Conservation (phyloP, 2,797 vertebrate species). For the Helostoma temminkii region DNA sequence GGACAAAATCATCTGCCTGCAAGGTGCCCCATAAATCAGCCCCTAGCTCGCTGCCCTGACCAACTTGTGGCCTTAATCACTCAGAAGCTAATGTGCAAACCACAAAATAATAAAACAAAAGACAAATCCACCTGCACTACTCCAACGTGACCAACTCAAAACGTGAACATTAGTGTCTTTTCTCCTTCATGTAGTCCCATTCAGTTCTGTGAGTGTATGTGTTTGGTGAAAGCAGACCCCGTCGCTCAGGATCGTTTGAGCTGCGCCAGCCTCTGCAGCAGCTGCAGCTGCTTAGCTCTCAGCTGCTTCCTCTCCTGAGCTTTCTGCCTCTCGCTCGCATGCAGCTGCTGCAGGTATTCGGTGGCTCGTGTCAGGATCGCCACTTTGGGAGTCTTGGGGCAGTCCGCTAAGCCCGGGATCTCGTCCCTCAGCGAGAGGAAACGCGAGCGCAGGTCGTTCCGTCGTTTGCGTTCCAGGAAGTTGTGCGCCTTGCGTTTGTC, state of each 20-base stretch:
- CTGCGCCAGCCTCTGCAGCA: slow-evolving; percentile 90
- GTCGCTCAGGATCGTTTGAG: slow-evolving; percentile 86
- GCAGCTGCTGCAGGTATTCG: slow-evolving; percentile 90
- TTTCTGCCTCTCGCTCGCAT: slow-evolving; percentile 87
- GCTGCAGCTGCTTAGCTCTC: slow-evolving; percentile 87
- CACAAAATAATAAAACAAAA: slow-evolving; percentile 60
- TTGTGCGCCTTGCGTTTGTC: slow-evolving; percentile 95
- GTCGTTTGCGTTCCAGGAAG: slow-evolving; percentile 91
- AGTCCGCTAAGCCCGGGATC: slow-evolving; percentile 89
- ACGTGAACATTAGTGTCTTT: slow-evolving; percentile 76
- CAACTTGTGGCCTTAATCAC: slow-evolving; percentile 62
- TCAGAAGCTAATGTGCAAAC: slow-evolving; percentile 85
- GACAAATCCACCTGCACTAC: slow-evolving; percentile 63
- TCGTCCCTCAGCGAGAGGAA: slow-evolving; percentile 92
- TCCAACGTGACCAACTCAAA: slow-evolving; percentile 71
- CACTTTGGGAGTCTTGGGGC: slow-evolving; percentile 93
- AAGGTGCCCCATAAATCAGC: slow-evolving; percentile 46
- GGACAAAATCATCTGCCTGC: slow-evolving; percentile 37
- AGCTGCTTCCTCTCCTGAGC: slow-evolving; percentile 90
- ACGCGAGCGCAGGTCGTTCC: slow-evolving; percentile 92
- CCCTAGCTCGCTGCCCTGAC: slow-evolving; percentile 59
- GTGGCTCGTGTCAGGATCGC: slow-evolving; percentile 92
- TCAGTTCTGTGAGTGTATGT: slow-evolving; percentile 41
- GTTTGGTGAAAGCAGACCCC: slow-evolving; percentile 16
- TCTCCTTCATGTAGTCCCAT: slow-evolving; percentile 62